Conservation (phyloP, 2,888 invertebrate species). For the Esperia sulphurella region DNA sequence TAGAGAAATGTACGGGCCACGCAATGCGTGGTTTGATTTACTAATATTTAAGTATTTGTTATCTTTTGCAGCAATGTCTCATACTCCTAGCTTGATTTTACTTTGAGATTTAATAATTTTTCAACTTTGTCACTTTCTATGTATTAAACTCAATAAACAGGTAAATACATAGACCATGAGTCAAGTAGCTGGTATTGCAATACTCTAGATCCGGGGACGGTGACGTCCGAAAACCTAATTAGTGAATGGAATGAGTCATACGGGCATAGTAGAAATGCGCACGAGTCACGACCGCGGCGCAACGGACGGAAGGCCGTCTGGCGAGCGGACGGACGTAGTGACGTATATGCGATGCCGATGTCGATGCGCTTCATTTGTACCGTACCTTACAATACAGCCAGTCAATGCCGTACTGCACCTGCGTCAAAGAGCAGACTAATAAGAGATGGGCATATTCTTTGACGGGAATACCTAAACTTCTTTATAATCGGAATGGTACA, state of each 20-base stretch:
- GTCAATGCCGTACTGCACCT: slow-evolving; percentile 33
- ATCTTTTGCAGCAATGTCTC: too few species aligned
- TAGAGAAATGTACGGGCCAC: too few species aligned
- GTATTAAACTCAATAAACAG: neutral
- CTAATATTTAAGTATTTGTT: too few species aligned
- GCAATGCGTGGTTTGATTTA: too few species aligned
- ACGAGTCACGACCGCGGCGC: slow-evolving; percentile 3
- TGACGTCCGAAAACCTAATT: slow-evolving; percentile 2
- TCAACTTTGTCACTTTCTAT: neutral
- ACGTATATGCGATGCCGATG: slow-evolving; percentile 7
- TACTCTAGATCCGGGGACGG: neutral
- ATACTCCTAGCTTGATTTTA: too few species aligned
- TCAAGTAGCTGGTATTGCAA: neutral
- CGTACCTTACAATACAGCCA: slow-evolving; percentile 2
- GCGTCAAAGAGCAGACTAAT: slow-evolving; percentile 24
- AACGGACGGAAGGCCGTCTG: slow-evolving; percentile 10
- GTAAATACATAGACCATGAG: neutral
- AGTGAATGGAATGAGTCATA: slow-evolving; percentile 10
- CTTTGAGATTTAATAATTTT: too few species aligned
- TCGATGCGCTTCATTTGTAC: slow-evolving; percentile 1
- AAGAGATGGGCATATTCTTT: neutral
- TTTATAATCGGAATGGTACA: too few species aligned
- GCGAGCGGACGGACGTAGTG: slow-evolving; percentile 5
- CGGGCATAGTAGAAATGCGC: neutral
- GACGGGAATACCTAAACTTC: too few species aligned